Base-by-base conservation (phyloP, 1,140 invertebrate genomes). In the Scylla paramamosain region DNA sequence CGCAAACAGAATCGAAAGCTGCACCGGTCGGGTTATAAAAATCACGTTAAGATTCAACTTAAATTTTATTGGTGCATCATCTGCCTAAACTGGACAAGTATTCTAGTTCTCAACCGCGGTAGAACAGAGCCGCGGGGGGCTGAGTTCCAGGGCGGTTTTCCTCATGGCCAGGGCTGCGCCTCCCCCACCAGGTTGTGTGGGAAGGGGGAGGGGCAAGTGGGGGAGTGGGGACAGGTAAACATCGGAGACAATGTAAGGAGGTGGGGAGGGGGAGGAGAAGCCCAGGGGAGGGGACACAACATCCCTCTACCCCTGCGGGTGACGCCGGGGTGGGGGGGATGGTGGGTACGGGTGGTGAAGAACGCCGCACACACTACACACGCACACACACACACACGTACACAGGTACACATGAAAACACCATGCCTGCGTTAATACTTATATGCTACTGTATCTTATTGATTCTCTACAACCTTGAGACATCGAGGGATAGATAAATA, bases 341-440 rank as follows among this genome's bases (percentile, higher is more conserved):
- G 67, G 25, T n/a, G 67, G 6, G 67, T 77, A 77, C 67, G 67
- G 67, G 20, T 20, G 20, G 20, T 77, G n/a, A 77, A 77, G 67
- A n/a, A 7, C 67, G 67, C 25, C 67, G 67, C 67, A n/a, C 25
- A 77, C 67, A 77, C 67, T 20, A 77, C 67, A 77, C 67, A n/a
- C 67, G n/a, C 67, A 77, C 67, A 77, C 67, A 77, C 67, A 77
- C 67, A n/a, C 67, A 77, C 67, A 77, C 67, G 20, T n/a, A 77
- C 67, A 77, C 67, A 77, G 20, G 67, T 77, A 77, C 67, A 77
- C 67, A 77, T n/a, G 67, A 77, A 94, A 94, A 94, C 93, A 94
- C 93, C 93, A 94, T 94, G 93, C 93, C 93, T 94, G 93, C 88
- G 52, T 32, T 94, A 94, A 94, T 94, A 94, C 89, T 94, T 94